Evolutionary conservation across 1,140 invertebrate species (phyloP).

Genomic region (Hycleus phaleratus): DNA sequence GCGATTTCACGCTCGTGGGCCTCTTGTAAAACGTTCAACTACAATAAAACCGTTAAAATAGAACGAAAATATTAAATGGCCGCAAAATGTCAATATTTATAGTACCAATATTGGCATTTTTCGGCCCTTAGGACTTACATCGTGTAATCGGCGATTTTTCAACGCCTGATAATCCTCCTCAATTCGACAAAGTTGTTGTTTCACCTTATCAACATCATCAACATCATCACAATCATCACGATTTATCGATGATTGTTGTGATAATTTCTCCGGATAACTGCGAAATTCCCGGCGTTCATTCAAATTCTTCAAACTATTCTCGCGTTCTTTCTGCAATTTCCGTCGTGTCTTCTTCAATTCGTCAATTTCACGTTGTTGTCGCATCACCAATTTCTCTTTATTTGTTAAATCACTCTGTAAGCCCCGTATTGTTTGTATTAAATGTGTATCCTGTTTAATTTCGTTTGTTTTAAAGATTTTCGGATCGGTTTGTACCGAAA

Average conservation of each 20-base stretch:
- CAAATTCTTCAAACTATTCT: slow-evolving; percentile 47
- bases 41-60: slow-evolving; percentile 16
- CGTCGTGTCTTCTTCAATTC: slow-evolving; percentile 65
- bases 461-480: slow-evolving; percentile 10
- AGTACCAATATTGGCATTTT: too few relatives aligned
- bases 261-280: slow-evolving; percentile 36
- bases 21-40: slow-evolving; percentile 67
- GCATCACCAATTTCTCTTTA: slow-evolving; percentile 62
- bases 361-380: slow-evolving; percentile 63
- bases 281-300: slow-evolving; percentile 34
- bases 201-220: slow-evolving; percentile 42
- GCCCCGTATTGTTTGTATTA: slow-evolving; percentile 68
- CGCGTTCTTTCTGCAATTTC: slow-evolving; percentile 65
- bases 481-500: slow-evolving; percentile 27
- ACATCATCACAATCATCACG: neutral
- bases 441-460: slow-evolving; percentile 62
- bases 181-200: slow-evolving; percentile 41
- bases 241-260: slow-evolving; percentile 39
- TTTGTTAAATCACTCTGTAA: slow-evolving; percentile 61
- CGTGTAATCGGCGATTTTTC: slow-evolving; percentile 66
- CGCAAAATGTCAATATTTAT: too few relatives aligned
- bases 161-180: slow-evolving; percentile 58
- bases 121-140: slow-evolving; percentile 48
- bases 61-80: neutral
- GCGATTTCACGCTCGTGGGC: slow-evolving; percentile 69